A percentile compares a stretch with the other conserved stretches of the same genome.
These are phyloP conservation scores for Drosophila neutralis DNA, from an alignment of 2,888 invertebrate genomes.

Conservation along the genomic window DNA sequence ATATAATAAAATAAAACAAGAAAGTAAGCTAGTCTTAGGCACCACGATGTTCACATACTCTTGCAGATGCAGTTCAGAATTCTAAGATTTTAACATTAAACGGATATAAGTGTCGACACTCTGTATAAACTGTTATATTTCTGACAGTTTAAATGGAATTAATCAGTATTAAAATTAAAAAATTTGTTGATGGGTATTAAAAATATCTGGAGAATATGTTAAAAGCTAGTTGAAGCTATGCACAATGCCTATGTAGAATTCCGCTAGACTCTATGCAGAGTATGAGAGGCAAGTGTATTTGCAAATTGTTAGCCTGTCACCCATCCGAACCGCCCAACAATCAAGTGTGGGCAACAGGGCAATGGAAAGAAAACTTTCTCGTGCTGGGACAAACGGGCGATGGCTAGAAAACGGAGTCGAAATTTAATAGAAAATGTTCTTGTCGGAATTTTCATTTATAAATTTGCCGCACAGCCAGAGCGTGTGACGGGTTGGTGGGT, in stretches of 20 bases:
- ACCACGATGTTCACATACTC: slow-evolving; percentile 12
- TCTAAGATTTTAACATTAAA: neutral
- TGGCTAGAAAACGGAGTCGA: slow-evolving; percentile 59
- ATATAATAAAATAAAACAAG: slow-evolving; percentile 49
- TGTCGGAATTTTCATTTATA: slow-evolving; percentile 82
- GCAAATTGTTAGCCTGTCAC: slow-evolving; percentile 44
- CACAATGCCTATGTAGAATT: neutral
- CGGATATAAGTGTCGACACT: neutral
- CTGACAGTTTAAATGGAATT: neutral
- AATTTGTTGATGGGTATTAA: too few relatives aligned
- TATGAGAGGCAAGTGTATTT: slow-evolving; percentile 36
- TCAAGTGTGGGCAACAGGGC: slow-evolving; percentile 33
- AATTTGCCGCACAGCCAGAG: slow-evolving; percentile 59
- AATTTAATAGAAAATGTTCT: slow-evolving; percentile 82
- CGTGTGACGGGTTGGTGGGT: neutral
- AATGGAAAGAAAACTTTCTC: slow-evolving; percentile 77
- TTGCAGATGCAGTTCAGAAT: neutral
- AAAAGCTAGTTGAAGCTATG: neutral
- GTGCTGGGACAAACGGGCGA: slow-evolving; percentile 51
- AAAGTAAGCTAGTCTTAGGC: slow-evolving; percentile 1
- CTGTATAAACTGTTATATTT: neutral
- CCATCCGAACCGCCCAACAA: slow-evolving; percentile 27
- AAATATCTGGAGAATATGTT: too few relatives aligned
- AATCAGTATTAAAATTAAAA: neutral
- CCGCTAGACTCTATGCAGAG: neutral